These are phyloP conservation scores for Hermetia illucens DNA, from an alignment of 1,140 invertebrate species.

Conservation along the genomic window DNA sequence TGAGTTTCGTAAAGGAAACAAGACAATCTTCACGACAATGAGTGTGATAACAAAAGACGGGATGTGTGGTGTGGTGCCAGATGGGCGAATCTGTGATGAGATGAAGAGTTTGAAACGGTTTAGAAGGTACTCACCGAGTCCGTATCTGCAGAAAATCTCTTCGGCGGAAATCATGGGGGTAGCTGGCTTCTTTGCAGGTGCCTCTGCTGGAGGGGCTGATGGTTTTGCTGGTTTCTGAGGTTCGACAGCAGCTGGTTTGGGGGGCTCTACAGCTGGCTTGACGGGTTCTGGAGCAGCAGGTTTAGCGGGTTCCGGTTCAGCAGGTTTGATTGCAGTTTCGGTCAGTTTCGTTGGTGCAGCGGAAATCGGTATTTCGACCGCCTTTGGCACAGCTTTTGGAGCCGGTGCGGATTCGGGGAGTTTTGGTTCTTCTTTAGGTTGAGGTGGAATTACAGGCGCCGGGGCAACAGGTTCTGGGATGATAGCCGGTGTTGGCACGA, in stretches of 20 bases:
- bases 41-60: no score
- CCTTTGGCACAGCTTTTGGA: no score
- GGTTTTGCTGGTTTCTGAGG: conserved; percentile 6
- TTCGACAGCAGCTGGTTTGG: background rate
- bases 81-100: no score
- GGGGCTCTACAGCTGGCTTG: conserved; percentile 5
- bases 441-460: conserved; percentile 12
- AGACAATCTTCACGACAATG: no score
- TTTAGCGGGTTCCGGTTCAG: background rate
- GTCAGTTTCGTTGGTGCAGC: no score
- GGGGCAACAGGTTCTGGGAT: conserved; percentile 9
- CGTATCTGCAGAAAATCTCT: conserved; percentile 28
- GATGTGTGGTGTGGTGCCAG: no score
- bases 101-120: no score
- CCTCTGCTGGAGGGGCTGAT: no score
- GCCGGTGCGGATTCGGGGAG: background rate
- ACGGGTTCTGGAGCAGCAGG: conserved; percentile 6
- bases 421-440: background rate
- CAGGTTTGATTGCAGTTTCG: no score
- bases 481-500: background rate
- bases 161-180: conserved; percentile 29
- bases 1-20: no score
- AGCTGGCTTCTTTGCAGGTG: no score
- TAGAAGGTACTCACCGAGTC: conserved; percentile 20
- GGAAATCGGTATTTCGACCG: no score